Evolutionary conservation across 2,113 vertebrate genomes (phyloP), one percentile per base, ranked within the genome.

Genomic region (Hydropotes inermis): DNA sequence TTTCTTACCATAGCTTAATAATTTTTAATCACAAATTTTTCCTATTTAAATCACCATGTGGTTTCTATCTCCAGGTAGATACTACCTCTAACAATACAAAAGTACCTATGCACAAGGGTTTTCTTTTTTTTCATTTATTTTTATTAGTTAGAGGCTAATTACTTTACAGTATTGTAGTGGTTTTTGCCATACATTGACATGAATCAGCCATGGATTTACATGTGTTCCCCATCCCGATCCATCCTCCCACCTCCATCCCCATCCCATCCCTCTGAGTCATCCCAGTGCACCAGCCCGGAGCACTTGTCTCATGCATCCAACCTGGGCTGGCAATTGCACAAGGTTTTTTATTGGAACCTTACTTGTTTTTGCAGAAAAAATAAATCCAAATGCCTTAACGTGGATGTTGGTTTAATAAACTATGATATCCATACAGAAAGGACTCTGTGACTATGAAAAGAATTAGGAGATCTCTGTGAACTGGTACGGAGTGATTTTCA

Each of bases 11-110:
- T 47, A 45, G 61, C 14, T 93, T 78, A 58, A 47, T 57, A 64
- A 47, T 67, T 76, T 60, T 93, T 86, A 87, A 39, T 74, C 50
- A 45, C 76, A 87, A 89, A 39, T 19, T 84, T 94, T 30, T 58
- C 84, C 70, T 87, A 47, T 95, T 87, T 95, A 91, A 96, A 81
- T 95, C 87, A 83, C 15, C 13, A 7, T 82, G 60, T 57, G 11
- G 25, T 88, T 94, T 97, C 70, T 94, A 27, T 87, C 33, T 70
- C 39, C 30, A 67, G 57, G 45, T 39, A 33, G 10, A 85, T 43
- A n/a, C 13, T 36, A 50, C 70, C 28, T 89, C 30, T 85, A 58
- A 33, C 36, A 82, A 79, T 95, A 89, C 45, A 96, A 58, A 97
- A 94, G 85, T 84, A 60, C 39, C 23, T 58, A 81, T 6, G 6